phyloP scores from a whole-genome alignment of 2,888 invertebrate genomes.

The Cosmia trapezina region DNA sequence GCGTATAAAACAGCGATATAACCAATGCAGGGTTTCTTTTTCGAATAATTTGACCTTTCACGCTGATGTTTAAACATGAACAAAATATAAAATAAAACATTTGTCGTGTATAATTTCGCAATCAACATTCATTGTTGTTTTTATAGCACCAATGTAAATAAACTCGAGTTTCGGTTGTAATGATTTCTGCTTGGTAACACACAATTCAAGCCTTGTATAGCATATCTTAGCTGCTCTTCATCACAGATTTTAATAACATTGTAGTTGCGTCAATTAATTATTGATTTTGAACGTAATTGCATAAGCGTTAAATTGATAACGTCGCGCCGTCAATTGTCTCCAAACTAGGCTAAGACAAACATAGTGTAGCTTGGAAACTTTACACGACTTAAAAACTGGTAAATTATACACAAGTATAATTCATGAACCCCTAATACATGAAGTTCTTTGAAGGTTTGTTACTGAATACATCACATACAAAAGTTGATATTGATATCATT shows the following conservation, averaged over 20 bases:
- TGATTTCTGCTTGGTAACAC: constrained; percentile 38
- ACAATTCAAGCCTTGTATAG: constrained; percentile 38
- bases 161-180: constrained; percentile 36
- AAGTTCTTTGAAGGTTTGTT: constrained; percentile 10
- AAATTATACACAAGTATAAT: constrained; percentile 52
- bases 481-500: constrained; percentile 17
- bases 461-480: constrained; percentile 34
- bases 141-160: constrained; percentile 68
- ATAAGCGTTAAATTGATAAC: constrained; percentile 28
- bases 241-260: constrained; percentile 63
- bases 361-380: constrained; percentile 76
- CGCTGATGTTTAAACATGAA: constrained; percentile 38
- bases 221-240: constrained; percentile 56
- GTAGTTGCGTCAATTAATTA: constrained; percentile 49
- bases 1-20: constrained; percentile 82
- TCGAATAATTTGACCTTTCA: constrained; percentile 44
- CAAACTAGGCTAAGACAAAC: constrained; percentile 74
- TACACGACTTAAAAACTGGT: constrained; percentile 43
- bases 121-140: constrained; percentile 39
- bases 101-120: constrained; percentile 50
- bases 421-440: constrained; percentile 37
- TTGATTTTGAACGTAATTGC: constrained; percentile 29
- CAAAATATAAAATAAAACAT: constrained; percentile 48
- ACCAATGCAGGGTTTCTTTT: constrained; percentile 80
- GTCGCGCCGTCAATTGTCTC: constrained; percentile 67